phyloP scores from a whole-genome alignment of 2,797 vertebrate species.

The Nyctibius grandis region DNA sequence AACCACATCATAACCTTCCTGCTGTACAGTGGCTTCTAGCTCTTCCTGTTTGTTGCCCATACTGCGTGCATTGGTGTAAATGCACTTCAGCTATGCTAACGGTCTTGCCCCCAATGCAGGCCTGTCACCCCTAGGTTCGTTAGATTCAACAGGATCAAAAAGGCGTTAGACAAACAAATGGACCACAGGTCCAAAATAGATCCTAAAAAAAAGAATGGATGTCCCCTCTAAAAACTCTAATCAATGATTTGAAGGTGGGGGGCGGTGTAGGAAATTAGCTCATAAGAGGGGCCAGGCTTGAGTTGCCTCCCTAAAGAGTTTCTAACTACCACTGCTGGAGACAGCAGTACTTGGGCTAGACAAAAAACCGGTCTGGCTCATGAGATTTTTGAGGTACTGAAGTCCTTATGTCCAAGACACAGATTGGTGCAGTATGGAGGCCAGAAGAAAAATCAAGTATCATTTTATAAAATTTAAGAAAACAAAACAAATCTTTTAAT shows the following conservation, averaged over 20 bases:
- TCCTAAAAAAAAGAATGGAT: background rate
- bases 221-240: background rate
- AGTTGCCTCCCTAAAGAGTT: background rate
- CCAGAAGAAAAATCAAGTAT: background rate
- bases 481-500: background rate
- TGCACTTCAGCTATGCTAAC: too few species aligned
- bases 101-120: too few species aligned
- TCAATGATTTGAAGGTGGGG: background rate
- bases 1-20: too few species aligned
- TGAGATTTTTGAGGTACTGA: background rate
- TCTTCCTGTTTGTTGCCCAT: too few species aligned
- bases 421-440: background rate
- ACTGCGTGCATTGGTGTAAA: too few species aligned
- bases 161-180: background rate
- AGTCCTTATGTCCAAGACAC: background rate
- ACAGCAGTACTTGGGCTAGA: background rate
- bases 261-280: background rate
- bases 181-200: background rate
- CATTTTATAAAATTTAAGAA: background rate
- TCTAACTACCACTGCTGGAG: background rate
- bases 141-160: background rate
- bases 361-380: background rate
- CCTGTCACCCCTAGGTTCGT: too few species aligned
- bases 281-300: background rate
- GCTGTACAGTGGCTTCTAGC: too few species aligned